Conservation (phyloP, 1,140 invertebrate genomes). For the Oppia nitens region DNA sequence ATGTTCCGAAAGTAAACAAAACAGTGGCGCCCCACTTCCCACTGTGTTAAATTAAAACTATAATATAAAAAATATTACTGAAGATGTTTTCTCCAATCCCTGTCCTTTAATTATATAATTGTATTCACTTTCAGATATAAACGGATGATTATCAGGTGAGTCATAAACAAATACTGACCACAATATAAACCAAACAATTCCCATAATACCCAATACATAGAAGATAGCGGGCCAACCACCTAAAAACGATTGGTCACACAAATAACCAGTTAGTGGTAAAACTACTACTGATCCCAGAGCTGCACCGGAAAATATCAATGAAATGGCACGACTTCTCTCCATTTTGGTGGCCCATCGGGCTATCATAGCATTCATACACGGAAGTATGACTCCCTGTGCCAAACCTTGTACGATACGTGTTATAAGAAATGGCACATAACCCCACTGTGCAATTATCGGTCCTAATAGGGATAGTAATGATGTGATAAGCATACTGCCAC, state of each 20-base stretch:
- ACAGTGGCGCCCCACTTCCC: too few species aligned
- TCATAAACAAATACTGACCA: conserved; percentile 15
- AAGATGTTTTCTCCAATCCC: conserved; percentile 15
- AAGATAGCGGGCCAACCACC: conserved; percentile 18
- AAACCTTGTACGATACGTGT: conserved; percentile 20
- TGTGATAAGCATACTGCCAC: conserved; percentile 28
- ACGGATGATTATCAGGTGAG: conserved; percentile 14
- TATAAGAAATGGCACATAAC: conserved; percentile 5
- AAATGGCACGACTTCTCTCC: conserved; percentile 22
- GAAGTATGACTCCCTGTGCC: conserved; percentile 25
- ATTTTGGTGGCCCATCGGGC: conserved; percentile 22
- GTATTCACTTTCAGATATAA: conserved; percentile 13
- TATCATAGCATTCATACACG: conserved; percentile 28
- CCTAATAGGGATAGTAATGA: conserved; percentile 13
- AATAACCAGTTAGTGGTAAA: conserved; percentile 18
- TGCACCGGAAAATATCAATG: conserved; percentile 43
- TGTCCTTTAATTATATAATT: conserved; percentile 37
- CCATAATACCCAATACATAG: conserved; percentile 18
- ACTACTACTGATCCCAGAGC: conserved; percentile 34
- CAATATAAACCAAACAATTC: conserved; percentile 18
- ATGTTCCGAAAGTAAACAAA: background rate
- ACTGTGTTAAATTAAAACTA: conserved; percentile 2
- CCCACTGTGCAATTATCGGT: conserved; percentile 10
- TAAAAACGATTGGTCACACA: conserved; percentile 9
- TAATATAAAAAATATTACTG: conserved; percentile 1